A percentile compares a stretch with the other conserved stretches of the same genome.
phyloP scores from a whole-genome alignment of 2,113 vertebrate genomes.

The Dicaeum eximium region DNA sequence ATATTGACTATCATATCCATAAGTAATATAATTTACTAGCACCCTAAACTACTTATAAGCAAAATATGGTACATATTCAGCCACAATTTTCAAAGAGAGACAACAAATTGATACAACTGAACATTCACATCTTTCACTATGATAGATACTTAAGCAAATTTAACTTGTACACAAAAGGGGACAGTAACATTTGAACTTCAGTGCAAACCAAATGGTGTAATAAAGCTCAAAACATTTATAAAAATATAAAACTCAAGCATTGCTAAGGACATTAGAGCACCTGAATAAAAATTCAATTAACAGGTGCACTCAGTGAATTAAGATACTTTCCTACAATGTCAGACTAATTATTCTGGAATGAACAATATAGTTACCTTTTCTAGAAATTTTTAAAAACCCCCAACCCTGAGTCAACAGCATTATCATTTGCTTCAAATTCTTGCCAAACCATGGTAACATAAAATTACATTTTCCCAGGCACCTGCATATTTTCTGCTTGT shows the following conservation, averaged over 20 bases:
- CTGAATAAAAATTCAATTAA: background rate
- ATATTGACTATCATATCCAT: constrained; percentile 3
- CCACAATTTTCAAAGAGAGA: background rate
- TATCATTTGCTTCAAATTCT: background rate
- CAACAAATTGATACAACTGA: background rate
- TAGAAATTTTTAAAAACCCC: too few species aligned
- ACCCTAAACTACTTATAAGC: background rate
- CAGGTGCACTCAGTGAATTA: background rate
- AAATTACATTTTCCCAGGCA: background rate
- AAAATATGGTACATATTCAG: background rate
- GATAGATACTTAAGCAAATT: background rate
- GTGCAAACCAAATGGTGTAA: background rate
- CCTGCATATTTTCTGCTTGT: background rate
- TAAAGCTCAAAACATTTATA: background rate
- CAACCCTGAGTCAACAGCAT: background rate
- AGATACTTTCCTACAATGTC: background rate
- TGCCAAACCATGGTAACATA: background rate
- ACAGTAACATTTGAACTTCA: background rate
- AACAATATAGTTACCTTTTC: background rate
- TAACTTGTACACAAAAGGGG: background rate
- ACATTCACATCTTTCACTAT: background rate
- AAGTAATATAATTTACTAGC: background rate
- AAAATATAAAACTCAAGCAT: background rate
- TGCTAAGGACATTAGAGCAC: background rate
- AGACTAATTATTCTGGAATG: background rate